A percentile compares a stretch with the other conserved stretches of the same genome.
These are phyloP conservation scores for Drosophila watanabei DNA, from an alignment of 1,140 invertebrate species.

Conservation along the genomic window DNA sequence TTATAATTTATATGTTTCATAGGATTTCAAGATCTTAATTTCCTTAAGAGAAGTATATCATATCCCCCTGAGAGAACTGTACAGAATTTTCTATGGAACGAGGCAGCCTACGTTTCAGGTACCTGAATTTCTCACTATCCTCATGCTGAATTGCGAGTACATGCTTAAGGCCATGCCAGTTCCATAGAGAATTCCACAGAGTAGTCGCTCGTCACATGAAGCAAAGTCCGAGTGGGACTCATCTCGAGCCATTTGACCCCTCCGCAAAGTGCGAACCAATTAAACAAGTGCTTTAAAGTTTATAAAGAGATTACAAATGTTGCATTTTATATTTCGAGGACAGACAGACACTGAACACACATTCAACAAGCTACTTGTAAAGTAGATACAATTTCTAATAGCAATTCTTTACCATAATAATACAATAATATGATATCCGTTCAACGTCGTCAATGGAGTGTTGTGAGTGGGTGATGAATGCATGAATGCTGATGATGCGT, in stretches of 20 bases:
- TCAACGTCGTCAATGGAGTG: constrained; percentile 32
- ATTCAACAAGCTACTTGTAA: constrained; percentile 72
- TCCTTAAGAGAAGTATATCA: no score
- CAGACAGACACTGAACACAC: constrained; percentile 60
- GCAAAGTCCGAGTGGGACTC: neutral
- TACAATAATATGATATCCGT: constrained; percentile 29
- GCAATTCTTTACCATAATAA: constrained; percentile 28
- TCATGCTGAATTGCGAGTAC: no score
- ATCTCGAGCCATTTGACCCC: neutral
- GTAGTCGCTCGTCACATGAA: no score
- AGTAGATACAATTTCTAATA: constrained; percentile 57
- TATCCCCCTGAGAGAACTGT: no score
- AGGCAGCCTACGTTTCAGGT: no score
- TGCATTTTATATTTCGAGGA: constrained; percentile 42
- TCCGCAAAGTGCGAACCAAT: neutral
- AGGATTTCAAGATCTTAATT: no score
- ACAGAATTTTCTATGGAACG: no score
- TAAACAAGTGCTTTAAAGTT: neutral
- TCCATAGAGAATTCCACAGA: no score
- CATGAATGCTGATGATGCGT: neutral
- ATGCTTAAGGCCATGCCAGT: no score
- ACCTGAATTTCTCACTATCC: no score
- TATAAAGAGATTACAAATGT: constrained; percentile 67
- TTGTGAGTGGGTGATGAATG: constrained; percentile 13
- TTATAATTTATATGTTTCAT: no score